Evolutionary conservation across 2,888 invertebrate species (phyloP), one percentile per base, ranked within the genome.

Genomic region (Dicyrtomina minuta): DNA sequence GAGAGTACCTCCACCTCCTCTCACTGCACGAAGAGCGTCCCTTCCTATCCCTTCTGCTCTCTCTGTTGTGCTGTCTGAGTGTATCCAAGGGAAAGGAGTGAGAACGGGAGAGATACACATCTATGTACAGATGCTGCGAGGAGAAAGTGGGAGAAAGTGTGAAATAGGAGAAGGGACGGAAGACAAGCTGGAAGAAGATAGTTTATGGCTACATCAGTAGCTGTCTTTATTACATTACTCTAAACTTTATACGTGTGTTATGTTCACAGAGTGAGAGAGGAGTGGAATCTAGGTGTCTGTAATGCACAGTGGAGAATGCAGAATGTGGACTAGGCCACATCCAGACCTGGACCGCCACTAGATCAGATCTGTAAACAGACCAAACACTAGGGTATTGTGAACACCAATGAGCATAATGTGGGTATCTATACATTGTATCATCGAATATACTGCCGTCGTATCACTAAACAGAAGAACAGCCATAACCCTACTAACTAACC

Each of bases 191-290:
- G 15, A 24, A 26, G 55, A 27, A 55, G 55, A 55, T 55, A 15
- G 55, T 55, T 55, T 55, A 55, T 55, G 55, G 55, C 27, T 55
- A 55, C 27, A 55, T n/a, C 8, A 55, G 55, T n/a, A 55, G 12
- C 20, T 12, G 55, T 27, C n/a, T 55, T 55, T 55, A 55, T 55
- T 55, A 55, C 55, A 55, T 55, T 55, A 55, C 24, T 2, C 24
- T 15, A 26, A 26, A 55, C 26, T 55, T 55, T 55, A 55, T 55
- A 55, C 26, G 24, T 55, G 15, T 15, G 26, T 55, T 55, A 26
- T 55, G 2, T 55, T 24, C n/a, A 24, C 24, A 27, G 26, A 26
- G 12, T 13, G 2, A 27, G 26, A 10, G 22, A 51, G 55, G 22
- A 51, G 55, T 20, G 24, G 22, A 3, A 33, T 33, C 33, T 33